phyloP scores from a whole-genome alignment of 2,113 vertebrate genomes.

The Cariama cristata region DNA sequence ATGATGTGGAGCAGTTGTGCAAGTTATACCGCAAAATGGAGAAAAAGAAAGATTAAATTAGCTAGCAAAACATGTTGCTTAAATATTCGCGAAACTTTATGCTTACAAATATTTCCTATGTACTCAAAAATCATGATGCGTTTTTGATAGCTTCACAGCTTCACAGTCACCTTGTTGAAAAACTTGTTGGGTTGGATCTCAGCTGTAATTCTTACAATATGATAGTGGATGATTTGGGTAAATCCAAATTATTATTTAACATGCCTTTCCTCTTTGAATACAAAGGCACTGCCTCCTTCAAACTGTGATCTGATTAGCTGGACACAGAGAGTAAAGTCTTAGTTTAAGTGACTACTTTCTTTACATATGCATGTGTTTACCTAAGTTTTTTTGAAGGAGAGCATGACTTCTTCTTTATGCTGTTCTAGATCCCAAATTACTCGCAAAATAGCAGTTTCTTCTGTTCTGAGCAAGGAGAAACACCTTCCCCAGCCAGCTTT shows the following conservation, averaged over 20 bases:
- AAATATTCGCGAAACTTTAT: neutral
- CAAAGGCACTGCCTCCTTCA: neutral
- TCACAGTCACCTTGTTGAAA: neutral
- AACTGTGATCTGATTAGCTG: neutral
- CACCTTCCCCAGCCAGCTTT: neutral
- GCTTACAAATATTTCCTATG: neutral
- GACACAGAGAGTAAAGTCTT: neutral
- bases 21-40: neutral
- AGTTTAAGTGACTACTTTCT: neutral
- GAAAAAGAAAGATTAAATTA: neutral
- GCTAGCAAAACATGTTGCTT: neutral
- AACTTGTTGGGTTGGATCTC: neutral
- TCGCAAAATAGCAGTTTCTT: neutral
- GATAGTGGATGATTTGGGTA: neutral
- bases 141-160: neutral
- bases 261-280: neutral
- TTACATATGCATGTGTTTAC: neutral
- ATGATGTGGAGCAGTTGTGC: neutral
- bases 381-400: neutral
- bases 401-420: neutral
- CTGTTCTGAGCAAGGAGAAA: neutral
- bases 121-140: neutral
- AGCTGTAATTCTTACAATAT: neutral
- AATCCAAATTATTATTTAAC: neutral
- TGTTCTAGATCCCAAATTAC: neutral